Evolutionary conservation across 2,797 vertebrate genomes (phyloP), one percentile per base, ranked within the genome.

Genomic region (Sylvilagus floridanus): DNA sequence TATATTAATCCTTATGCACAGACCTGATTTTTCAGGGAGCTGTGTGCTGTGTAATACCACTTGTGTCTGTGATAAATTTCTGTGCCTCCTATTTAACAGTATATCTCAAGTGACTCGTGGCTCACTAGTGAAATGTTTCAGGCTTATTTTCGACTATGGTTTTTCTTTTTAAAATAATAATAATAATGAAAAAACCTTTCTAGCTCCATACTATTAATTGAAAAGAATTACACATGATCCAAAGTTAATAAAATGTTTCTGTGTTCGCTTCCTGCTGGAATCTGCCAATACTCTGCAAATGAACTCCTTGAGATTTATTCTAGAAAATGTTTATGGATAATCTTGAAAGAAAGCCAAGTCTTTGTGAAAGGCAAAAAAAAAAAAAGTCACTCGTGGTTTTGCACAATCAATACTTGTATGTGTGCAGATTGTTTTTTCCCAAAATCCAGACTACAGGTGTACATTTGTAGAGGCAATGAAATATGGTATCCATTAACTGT

Each of bases 1-100:
- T 97, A 91, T 97, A 97, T 98, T 98, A 94, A 97, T 95, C 93
- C 90, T 96, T 90, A 75, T 87, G 84, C 65, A 66, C 32, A 42
- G 68, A 97, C 85, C 96, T 97, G 32, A 78, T 95, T 98, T 93
- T 95, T 96, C 83, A 90, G 95, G 94, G 93, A 97, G 97, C 97
- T 96, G 22, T 69, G 73, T 95, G 77, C 91, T 60, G 22, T 50
- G 50, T 92, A 82, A 73, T 4, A 4, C 90, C 92, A 94, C 94
- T 96, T 95, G 24, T 84, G 28, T 95, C 96, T 96, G 57, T 95
- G 95, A 90, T 97, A 81, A 79, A 97, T 97, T 90, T 95, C 95
- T 76, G 60, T 76, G 96, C 84, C 69, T 96, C 81, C 86, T 94
- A 87, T 95, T 96, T 82, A 96, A 91, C 92, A 91, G 35, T 97